These are phyloP conservation scores for Nemoura dubitans DNA, from an alignment of 2,888 invertebrate species.

Conservation along the genomic window DNA sequence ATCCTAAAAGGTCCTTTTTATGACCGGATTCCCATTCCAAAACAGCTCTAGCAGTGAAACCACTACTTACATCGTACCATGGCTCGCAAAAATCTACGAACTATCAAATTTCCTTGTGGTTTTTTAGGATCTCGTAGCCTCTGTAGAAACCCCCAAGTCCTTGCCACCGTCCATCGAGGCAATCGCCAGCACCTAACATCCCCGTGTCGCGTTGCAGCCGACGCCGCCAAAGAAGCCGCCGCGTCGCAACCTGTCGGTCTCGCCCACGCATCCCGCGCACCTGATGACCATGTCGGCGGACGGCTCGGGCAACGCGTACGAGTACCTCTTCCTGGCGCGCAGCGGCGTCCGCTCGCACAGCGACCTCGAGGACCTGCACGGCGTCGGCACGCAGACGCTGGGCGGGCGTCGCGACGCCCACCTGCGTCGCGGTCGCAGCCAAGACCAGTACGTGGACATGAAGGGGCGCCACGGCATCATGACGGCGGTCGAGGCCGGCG, in stretches of 20 bases:
- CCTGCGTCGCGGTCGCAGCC: slow-evolving; percentile 76
- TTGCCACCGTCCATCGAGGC: no score
- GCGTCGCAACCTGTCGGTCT: slow-evolving; percentile 83
- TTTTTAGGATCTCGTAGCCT: no score
- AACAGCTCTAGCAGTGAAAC: no score
- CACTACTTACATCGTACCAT: no score
- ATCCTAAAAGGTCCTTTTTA: no score
- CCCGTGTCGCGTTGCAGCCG: no score
- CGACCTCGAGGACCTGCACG: slow-evolving; percentile 71
- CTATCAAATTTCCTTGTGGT: no score
- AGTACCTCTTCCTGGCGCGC: slow-evolving; percentile 71
- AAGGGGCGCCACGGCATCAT: slow-evolving; percentile 66
- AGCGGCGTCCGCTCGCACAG: slow-evolving; percentile 76
- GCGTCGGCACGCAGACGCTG: slow-evolving; percentile 52
- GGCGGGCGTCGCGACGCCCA: slow-evolving; percentile 57
- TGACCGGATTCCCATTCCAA: no score
- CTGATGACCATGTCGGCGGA: slow-evolving; percentile 66
- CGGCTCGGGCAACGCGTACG: slow-evolving; percentile 68
- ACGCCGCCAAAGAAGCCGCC: slow-evolving; percentile 92
- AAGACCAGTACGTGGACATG: slow-evolving; percentile 82
- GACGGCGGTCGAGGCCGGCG: slow-evolving; percentile 51
- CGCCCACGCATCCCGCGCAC: slow-evolving; percentile 76
- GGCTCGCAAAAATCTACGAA: no score
- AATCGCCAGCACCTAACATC: no score
- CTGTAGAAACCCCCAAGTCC: no score